Evolutionary conservation across 2,888 invertebrate genomes (phyloP).

Genomic region (Ypsolopha scabrella): DNA sequence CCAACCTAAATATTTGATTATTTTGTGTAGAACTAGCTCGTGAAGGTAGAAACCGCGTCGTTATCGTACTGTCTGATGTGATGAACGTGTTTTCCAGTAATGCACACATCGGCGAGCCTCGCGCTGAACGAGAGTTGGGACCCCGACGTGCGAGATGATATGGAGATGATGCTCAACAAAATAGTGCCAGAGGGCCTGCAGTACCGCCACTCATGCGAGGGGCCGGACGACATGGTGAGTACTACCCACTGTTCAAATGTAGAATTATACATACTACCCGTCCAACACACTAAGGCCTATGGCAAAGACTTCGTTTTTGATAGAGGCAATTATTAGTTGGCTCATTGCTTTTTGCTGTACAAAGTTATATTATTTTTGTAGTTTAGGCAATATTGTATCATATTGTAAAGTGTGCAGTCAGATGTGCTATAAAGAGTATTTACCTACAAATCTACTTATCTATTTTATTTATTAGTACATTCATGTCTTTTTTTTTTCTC

Average conservation of each 20-base stretch:
- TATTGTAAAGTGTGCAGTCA: no score
- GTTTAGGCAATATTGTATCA: no score
- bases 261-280: no score
- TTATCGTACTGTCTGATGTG: slow-evolving; percentile 33
- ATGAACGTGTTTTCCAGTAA: slow-evolving; percentile 76
- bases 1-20: slow-evolving; percentile 11
- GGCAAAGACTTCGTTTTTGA: no score
- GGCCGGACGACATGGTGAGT: slow-evolving; percentile 97
- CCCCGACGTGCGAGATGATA: slow-evolving; percentile 96
- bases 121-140: slow-evolving; percentile 99
- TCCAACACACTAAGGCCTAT: no score
- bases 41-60: not conserved
- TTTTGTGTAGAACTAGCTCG: slow-evolving; percentile 2
- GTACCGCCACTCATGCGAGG: slow-evolving; percentile 97
- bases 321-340: no score
- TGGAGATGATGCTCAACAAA: slow-evolving; percentile 99
- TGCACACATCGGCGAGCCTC: slow-evolving; percentile 98
- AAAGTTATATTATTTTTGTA: no score
- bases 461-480: no score
- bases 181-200: slow-evolving; percentile 97
- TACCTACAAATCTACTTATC: no score
- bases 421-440: no score
- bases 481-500: no score
- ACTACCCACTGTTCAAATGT: not conserved
- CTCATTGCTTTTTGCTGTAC: no score